Base-by-base conservation (phyloP, 2,797 vertebrate species). In the Cercopithecus petaurista region DNA sequence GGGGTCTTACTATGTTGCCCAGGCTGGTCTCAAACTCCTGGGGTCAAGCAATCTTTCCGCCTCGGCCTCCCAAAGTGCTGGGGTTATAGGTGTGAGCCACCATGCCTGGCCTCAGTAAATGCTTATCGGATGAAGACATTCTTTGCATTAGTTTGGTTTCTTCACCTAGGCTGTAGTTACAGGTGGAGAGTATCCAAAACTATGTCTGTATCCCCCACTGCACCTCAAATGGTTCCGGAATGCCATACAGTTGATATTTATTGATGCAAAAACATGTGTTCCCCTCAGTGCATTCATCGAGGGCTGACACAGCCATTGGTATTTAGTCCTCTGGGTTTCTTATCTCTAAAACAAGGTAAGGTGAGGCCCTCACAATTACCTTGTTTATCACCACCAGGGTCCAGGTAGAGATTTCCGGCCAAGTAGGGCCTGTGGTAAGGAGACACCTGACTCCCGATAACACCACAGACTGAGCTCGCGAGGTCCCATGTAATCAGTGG, bases 341-440 rank as follows among this genome's bases (percentile, higher is more conserved):
- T 94, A 91, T 82, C 15, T 50, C 70, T 55, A 43, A 59, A 80
- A 57, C 81, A 93, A 73, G 50, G 61, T 4, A 21, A 73, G 22
- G 50, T 81, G 9, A 92, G 28, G 39, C 12, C 9, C 46, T 75
- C 84, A 13, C 19, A 46, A 10, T 77, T 14, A 5, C 36, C 52
- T 46, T 36, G 7, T 19, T 95, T 93, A 91, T 84, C 82, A 55
- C 4, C 21, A 30, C 43, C 19, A 46, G 76, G 80, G 67, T 83
- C 39, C 30, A 5, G n/a, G 21, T 93, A 57, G 75, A 82, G 64
- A 81, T 73, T 91, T 96, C 57, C 0, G 0, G 88, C 15, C 83
- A 72, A 48, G 28, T 21, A 83, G 33, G 48, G 39, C 80, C 72
- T 43, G 30, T 4, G 48, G 83, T 94, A 83, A 96, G 77, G 80